Evolutionary conservation across 1,140 invertebrate genomes (phyloP).

Genomic region (Hormaphis cornu): DNA sequence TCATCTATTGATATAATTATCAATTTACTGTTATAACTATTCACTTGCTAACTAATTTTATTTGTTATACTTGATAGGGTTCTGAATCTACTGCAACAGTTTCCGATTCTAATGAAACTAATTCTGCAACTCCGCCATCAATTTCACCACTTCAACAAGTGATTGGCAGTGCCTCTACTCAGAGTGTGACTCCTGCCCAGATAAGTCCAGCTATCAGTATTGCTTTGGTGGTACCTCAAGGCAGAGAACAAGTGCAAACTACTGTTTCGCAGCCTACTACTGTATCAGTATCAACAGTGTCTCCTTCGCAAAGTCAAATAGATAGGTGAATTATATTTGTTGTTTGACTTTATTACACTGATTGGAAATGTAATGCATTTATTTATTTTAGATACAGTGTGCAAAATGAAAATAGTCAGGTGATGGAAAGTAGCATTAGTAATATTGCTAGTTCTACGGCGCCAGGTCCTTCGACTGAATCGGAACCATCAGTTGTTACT

Average conservation of each 20-base stretch:
- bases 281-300: constrained; percentile 19
- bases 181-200: constrained; percentile 9
- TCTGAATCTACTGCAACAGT: constrained; percentile 27
- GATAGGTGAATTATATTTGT: constrained; percentile 20
- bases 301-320: constrained; percentile 29
- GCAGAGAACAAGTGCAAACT: constrained; percentile 20
- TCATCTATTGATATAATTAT: too few relatives aligned
- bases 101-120: constrained; percentile 25
- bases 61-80: background rate
- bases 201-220: constrained; percentile 19
- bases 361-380: background rate
- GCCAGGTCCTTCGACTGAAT: constrained; percentile 13
- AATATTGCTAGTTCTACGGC: constrained; percentile 25
- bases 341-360: background rate
- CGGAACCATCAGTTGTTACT: constrained; percentile 14
- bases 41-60: too few relatives aligned
- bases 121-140: background rate
- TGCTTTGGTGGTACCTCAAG: constrained; percentile 21
- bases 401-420: constrained; percentile 6
- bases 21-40: too few relatives aligned
- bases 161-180: constrained; percentile 2
- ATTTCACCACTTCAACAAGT: constrained; percentile 20
- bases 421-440: constrained; percentile 14
- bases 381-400: constrained; percentile 25
- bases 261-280: constrained; percentile 24